Evolutionary conservation across 2,888 invertebrate species (phyloP), one percentile per base, ranked within the genome.

Genomic region (Cryptus armator): DNA sequence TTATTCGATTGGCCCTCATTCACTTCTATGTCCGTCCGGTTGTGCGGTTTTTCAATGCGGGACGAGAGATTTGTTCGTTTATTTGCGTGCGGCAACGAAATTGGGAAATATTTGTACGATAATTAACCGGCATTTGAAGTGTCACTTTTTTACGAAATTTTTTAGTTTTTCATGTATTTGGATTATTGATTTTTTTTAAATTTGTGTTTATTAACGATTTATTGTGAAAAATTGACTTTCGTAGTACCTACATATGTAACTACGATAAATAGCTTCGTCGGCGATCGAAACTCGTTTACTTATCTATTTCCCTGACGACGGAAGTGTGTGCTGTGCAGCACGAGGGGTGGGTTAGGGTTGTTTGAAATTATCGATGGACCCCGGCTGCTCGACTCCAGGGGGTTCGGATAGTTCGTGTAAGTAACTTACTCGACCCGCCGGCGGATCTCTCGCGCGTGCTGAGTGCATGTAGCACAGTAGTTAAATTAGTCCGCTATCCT

Each of bases 291-390:
- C 43, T 64, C 43, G 51, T 29, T 59, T 7, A 66, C 74, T 53
- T 43, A 74, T 67, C 44, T 43, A 74, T 67, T 48, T 70, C 24
- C 75, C 70, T 44, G 44, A 29, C 66, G 48, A 68, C 37, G 37
- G 59, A 16, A 59, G 68, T 75, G 46, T 70, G 56, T 71, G 64
- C 75, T 64, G 12, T 9, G 24, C 62, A 44, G 29, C n/a, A 16
- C 29, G 56, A n/a, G 43, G 51, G 62, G 68, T 56, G 51, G 67
- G 5, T 46, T 29, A 37, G 67, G 76, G 75, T 24, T 56, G 68
- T 70, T 62, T 48, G 85, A 81, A 86, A 80, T 87, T 87, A 86
- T 85, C 78, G 85, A 86, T 85, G 75, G 75, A 72, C 59, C 81
- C 66, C 66, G 72, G 68, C 68, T 44, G 59, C 72, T 62, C n/a